Evolutionary conservation across 1,140 invertebrate species (phyloP).

Genomic region (Drosophila erecta): DNA sequence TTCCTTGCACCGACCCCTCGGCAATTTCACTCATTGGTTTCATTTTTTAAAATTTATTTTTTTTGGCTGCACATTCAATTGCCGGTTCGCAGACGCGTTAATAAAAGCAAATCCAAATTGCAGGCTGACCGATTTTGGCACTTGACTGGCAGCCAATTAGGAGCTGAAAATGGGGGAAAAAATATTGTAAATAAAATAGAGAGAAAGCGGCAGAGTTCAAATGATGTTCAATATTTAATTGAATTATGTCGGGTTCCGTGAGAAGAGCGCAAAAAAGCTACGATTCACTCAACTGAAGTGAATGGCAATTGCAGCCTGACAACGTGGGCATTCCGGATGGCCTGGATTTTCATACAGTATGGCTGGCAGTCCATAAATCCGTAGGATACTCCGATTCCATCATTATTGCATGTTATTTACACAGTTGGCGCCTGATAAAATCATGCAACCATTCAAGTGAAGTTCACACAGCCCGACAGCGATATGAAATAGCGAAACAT

Average conservation of each 20-base stretch:
- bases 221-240: constrained; percentile 56
- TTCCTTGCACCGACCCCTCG: constrained; percentile 2
- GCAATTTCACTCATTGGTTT: constrained; percentile 3
- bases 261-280: not conserved
- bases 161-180: not conserved
- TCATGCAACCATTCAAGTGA: not conserved
- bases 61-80: constrained; percentile 46
- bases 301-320: constrained; percentile 24
- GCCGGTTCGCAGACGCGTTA: constrained; percentile 30
- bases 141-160: constrained; percentile 72
- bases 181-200: constrained; percentile 1
- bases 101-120: constrained; percentile 56
- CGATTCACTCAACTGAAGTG: constrained; percentile 24
- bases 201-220: constrained; percentile 33
- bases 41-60: constrained; percentile 2
- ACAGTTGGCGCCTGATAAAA: not conserved
- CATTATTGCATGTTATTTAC: constrained; percentile 39
- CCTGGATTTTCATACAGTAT: constrained; percentile 9
- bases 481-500: constrained; percentile 14
- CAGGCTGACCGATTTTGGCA: constrained; percentile 47
- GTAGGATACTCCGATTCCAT: constrained; percentile 2
- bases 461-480: not conserved
- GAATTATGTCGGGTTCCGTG: constrained; percentile 32
- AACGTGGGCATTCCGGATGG: constrained; percentile 19
- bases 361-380: not conserved